These are phyloP conservation scores for Spongilla lacustris DNA, from an alignment of 37 sponge, comb jelly and placozoan genomes.

Conservation along the genomic window DNA sequence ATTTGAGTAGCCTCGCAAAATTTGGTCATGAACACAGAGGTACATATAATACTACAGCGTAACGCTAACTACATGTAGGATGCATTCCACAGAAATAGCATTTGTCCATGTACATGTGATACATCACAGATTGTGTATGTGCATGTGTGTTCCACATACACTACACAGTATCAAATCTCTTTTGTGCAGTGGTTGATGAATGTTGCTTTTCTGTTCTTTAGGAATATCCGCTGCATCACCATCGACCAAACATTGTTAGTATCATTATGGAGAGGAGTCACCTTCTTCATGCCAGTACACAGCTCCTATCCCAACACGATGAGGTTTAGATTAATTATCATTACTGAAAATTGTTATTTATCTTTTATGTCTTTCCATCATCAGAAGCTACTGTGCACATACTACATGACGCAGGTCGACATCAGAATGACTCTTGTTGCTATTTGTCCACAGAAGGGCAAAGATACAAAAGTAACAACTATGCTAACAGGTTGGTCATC, in stretches of 20 bases:
- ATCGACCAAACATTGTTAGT: slow-evolving; percentile 65
- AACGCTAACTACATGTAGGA: too few species aligned
- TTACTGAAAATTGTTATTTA: neutral
- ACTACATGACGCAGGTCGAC: slow-evolving; percentile 47
- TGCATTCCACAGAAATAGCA: too few species aligned
- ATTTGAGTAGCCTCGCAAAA: too few species aligned
- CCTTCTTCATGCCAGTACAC: slow-evolving; percentile 7
- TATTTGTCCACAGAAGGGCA: slow-evolving; percentile 22
- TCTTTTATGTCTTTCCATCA: neutral
- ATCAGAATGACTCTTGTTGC: slow-evolving; percentile 28
- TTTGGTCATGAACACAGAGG: too few species aligned
- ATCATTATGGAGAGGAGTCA: slow-evolving; percentile 44
- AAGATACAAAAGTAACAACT: slow-evolving; percentile 25
- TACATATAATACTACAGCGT: too few species aligned
- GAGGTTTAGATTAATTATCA: slow-evolving; percentile 22
- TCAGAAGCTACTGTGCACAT: slow-evolving; percentile 64
- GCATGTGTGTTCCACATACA: too few species aligned
- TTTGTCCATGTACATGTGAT: too few species aligned
- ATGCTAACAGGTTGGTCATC: slow-evolving; percentile 3
- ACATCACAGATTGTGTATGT: too few species aligned
- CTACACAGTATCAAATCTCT: too few species aligned
- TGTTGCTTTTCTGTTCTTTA: neutral
- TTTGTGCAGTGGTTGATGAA: neutral
- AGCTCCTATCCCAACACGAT: slow-evolving; percentile 42
- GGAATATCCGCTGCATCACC: slow-evolving; percentile 57